Conservation (phyloP, 2,888 invertebrate genomes). For the Apoderus coryli region DNA sequence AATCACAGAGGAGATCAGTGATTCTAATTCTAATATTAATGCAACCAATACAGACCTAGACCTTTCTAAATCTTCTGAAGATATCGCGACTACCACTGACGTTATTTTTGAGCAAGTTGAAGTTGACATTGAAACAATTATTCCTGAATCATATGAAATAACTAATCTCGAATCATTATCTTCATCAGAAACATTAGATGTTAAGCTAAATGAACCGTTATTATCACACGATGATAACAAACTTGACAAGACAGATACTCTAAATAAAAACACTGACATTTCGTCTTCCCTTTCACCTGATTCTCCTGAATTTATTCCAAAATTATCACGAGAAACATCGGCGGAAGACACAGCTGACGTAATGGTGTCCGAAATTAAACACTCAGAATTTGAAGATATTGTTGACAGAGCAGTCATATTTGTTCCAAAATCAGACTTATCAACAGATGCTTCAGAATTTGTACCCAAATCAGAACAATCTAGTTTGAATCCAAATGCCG, state of each 20-base stretch:
- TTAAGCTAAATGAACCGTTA: too few species aligned
- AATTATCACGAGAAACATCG: conserved; percentile 5
- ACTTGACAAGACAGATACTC: conserved; percentile 4
- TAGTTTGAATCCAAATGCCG: conserved; percentile 30
- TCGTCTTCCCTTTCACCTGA: conserved; percentile 14
- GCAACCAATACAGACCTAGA: too few species aligned
- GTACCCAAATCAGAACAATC: conserved; percentile 25
- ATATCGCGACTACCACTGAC: too few species aligned
- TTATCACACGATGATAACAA: too few species aligned
- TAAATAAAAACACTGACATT: conserved; percentile 6
- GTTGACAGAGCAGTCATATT: conserved; percentile 26
- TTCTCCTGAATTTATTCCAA: conserved; percentile 16
- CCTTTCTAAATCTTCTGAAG: too few species aligned
- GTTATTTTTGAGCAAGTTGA: too few species aligned
- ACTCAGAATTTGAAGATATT: conserved; percentile 26
- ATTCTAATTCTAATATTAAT: too few species aligned
- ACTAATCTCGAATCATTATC: too few species aligned
- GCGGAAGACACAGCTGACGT: conserved; percentile 1
- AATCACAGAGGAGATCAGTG: too few species aligned
- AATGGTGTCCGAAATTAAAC: conserved; percentile 3
- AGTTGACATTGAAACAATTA: too few species aligned
- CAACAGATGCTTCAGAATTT: conserved; percentile 24
- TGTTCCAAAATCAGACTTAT: conserved; percentile 20
- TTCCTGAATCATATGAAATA: too few species aligned
- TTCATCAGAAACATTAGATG: too few species aligned